Evolutionary conservation across 2,113 vertebrate species (phyloP), one percentile per base, ranked within the genome.

Genomic region (Castor canadensis): DNA sequence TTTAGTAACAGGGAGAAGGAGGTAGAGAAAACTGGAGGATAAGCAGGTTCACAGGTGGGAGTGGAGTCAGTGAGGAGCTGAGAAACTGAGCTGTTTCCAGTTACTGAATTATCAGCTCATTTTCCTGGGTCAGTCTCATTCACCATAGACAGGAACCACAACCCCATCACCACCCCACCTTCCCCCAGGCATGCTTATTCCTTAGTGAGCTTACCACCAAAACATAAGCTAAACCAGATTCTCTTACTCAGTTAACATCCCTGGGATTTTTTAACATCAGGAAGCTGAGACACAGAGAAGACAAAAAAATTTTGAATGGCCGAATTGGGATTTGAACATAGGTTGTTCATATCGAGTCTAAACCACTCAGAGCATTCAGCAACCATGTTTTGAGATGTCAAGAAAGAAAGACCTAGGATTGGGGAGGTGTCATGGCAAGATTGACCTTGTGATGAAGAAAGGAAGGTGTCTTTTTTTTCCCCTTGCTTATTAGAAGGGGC

Each of bases 231-330:
- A 28, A 38, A 13, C 9, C 22, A 58, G 32, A 62, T 40, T 19
- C 10, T n/a, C 22, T 75, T 24, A 54, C 11, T 20, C 2, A 35
- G 32, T 66, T 47, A 85, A 69, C 20, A 24, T 64, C 28, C 22
- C 52, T 45, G 5, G 40, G 40, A 38, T 40, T 87, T n/a, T 87
- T 75, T 62, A 89, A 82, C 52, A 88, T 30, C 47, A 84, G 38
- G 54, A 89, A 87, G 75, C 30, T 4, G 19, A 93, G 77, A 49
- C 24, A 69, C 1, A 0, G 32, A 35, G 10, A 69, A 5, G 26
- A 19, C 19, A 54, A 40, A 20, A 24, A 82, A 92, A 35, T 32
- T 58, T 35, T 56, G 54, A 60, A 7, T 19, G 40, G 26, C n/a
- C 1, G 5, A 43, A 9, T 52, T 47, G 47, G 28, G 20, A 45